Percentiles rank a stretch among this genome's conserved stretches.
Evolutionary conservation across 1,140 invertebrate species (phyloP).

Genomic region (Panagrolaimus sp.): DNA sequence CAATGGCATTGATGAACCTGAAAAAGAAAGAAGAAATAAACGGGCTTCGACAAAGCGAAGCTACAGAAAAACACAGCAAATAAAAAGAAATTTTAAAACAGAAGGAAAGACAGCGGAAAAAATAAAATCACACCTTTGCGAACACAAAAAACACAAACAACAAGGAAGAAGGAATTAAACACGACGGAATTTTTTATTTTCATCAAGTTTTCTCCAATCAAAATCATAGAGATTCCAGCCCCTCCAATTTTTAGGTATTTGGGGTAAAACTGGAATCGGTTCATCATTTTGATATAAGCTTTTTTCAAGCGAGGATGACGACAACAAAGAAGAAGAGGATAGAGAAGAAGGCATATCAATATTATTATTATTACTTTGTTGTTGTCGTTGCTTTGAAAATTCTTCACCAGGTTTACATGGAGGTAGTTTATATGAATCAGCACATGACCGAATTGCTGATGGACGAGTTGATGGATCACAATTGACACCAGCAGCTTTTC

Average conservation of each 20-base stretch:
- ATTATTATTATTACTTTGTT: constrained; percentile 3
- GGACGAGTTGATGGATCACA: constrained; percentile 36
- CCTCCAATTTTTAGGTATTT: constrained; percentile 24
- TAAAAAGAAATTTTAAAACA: background rate
- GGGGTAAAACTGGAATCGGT: background rate
- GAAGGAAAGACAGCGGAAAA: constrained; percentile 9
- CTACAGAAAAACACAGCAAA: background rate
- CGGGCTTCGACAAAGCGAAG: background rate
- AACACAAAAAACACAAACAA: background rate
- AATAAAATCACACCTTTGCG: background rate
- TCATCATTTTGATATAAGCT: constrained; percentile 7
- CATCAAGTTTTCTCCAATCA: constrained; percentile 1
- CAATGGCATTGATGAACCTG: background rate
- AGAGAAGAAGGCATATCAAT: constrained; percentile 15
- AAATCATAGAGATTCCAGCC: constrained; percentile 32
- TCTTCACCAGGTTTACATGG: constrained; percentile 14
- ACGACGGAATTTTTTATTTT: background rate
- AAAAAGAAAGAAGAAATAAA: background rate
- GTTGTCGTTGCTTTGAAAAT: background rate
- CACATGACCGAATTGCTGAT: constrained; percentile 33
- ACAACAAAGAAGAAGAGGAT: background rate
- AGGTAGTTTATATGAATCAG: constrained; percentile 15
- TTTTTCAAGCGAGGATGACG: constrained; percentile 4
- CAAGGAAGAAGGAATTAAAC: background rate
- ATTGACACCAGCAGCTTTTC: constrained; percentile 37